Base-by-base conservation (phyloP, 1,140 invertebrate species). In the Drosophila sechellia region DNA sequence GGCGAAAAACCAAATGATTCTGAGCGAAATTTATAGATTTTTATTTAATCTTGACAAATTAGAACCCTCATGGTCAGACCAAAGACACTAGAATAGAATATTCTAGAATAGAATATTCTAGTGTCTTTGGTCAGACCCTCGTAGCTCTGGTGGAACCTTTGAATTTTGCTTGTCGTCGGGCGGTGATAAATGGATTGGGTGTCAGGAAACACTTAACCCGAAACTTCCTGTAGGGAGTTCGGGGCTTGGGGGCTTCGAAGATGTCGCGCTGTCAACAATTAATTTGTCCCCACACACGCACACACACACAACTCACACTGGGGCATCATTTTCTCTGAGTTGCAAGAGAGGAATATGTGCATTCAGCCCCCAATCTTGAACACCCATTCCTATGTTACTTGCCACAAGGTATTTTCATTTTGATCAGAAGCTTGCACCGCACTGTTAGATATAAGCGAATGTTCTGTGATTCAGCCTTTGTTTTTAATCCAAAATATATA, bases 261-360 rank as follows among this genome's bases (percentile, higher is more conserved):
- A 66, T 65, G 65, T 73, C 64, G 42, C 73, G 74, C 58, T 81
- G 83, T 84, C 77, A 79, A 86, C 83, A 86, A 86, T 86, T 86
- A 86, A 86, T 86, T 86, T 87, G 75, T 57, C 42, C 46, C 5
- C 58, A 45, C 60, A 64, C 58, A 35, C 43, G 22, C 35, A 53
- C 40, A 61, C n/a, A 43, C 20, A 55, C 50, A 22, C 22, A 71
- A 46, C 50, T 49, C 46, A 72, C 63, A 77, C 20, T 22, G 20
- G 20, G 20, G 20, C 20, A 22, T 22, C 20, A 22, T 13, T 56
- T 72, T 42, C 42, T 54, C 27, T 45, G 31, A 15, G 39, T 42
- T 75, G 72, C 59, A 65, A 13, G 70, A 22, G 3, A 43, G 69
- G 43, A 63, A n/a, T 15, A 49, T 70, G 55, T 57, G 53, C 54